Base-by-base conservation (phyloP, 2,113 vertebrate genomes). In the Kobus ellipsiprymnus region DNA sequence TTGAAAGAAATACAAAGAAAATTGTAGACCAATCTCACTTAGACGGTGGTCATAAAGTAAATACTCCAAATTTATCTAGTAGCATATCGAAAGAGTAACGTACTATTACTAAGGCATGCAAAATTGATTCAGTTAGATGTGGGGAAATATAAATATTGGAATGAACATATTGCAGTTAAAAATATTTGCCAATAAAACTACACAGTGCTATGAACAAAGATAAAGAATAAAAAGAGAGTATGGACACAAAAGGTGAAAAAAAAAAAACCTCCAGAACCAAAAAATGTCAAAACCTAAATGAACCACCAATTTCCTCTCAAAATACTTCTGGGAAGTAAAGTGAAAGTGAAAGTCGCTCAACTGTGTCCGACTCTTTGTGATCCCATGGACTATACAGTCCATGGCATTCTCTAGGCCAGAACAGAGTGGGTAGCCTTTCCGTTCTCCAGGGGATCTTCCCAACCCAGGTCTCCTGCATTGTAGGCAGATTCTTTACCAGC, bases 1-100 rank as follows among this genome's bases (percentile, higher is more conserved):
- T 93, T 96, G 36, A 91, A 52, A 84, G 23, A 89, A 88, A 87
- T 81, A 30, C 14, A 40, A 91, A 93, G 87, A 60, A 81, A 94
- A 86, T 7, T 84, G 3, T 82, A 95, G 25, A 77, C 19, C 54
- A 59, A 23, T 57, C n/a, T 96, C 25, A 57, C 14, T 60, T 81
- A 67, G 55, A n/a, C 14, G 74, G 1, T 90, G 55, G 90, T 89
- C 48, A 40, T 78, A 86, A 93, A 92, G 77, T 94, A 91, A 93
- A 52, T 83, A 44, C 15, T 90, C 52, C 30, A 91, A 81, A 78
- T 82, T 33, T 21, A 64, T 90, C 27, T 95, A 82, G 48, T 78
- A 87, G 30, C 25, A 40, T 25, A 71, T 48, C 16, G 33, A 40
- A 78, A 96, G 74, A 46, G 14, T 82, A 82, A 88, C 44, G 44